Evolutionary conservation across 2,113 vertebrate species (phyloP).

Genomic region (Antigone vipio): DNA sequence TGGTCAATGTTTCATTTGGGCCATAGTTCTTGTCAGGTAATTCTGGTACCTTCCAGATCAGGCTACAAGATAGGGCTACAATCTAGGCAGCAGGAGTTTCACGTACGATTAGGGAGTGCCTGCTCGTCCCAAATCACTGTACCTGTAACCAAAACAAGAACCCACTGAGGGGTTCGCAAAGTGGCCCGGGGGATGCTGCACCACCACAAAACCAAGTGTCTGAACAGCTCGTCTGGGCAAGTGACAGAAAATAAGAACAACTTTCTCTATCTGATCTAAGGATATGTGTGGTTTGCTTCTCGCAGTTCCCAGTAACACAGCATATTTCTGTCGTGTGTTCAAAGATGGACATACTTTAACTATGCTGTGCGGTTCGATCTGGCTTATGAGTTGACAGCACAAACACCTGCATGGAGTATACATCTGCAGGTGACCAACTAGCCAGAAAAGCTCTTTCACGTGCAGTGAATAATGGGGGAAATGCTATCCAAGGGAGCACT

Average conservation of each 20-base stretch:
- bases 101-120: too few species aligned
- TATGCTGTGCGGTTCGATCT: neutral
- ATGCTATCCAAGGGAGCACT: neutral
- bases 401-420: neutral
- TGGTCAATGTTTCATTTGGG: too few species aligned
- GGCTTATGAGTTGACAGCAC: neutral
- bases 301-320: neutral
- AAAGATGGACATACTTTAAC: neutral
- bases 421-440: neutral
- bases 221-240: neutral
- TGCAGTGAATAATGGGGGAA: neutral
- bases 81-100: too few species aligned
- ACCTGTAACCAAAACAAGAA: too few species aligned
- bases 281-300: neutral
- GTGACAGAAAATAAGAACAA: neutral
- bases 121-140: too few species aligned
- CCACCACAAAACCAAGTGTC: neutral
- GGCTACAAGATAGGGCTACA: too few species aligned
- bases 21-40: too few species aligned
- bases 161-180: too few species aligned
- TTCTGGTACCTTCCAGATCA: too few species aligned
- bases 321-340: accelerated
- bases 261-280: neutral
- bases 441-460: neutral
- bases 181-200: too few species aligned